Evolutionary conservation across 2,888 invertebrate species (phyloP), one percentile per base, ranked within the genome.

Genomic region (Drosophila anomalipes): DNA sequence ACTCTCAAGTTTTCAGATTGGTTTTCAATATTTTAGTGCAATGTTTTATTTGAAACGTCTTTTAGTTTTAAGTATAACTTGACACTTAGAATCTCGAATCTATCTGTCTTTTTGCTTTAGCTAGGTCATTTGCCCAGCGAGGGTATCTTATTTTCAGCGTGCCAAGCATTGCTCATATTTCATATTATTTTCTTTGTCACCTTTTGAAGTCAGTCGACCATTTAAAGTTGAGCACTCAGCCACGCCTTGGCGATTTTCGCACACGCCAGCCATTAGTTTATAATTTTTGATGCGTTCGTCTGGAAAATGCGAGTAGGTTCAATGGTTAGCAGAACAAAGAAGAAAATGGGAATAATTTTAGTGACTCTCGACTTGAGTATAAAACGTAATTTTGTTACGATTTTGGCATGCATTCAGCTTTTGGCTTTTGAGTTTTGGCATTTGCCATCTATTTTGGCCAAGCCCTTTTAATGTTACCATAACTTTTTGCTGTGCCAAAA

Each of bases 401-500:
- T 58, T 72, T 61, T 59, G 52, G 30, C 37, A 41, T 35, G 28
- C n/a, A 35, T 56, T 56, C 44, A 22, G 6, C 51, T 35, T 51
- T 64, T 49, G 59, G 32, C 71, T 28, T 28, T 60, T 71, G 49
- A 39, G 39, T 56, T 67, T 51, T 59, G 60, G 26, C 32, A 39
- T 30, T 62, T 65, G 58, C n/a, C 58, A 71, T 54, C 58, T 74
- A 58, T 75, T 77, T 70, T 74, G 64, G 57, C 77, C 74, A 77
- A 81, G 81, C 52, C 81, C 74, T 83, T 88, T 81, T 75, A 87
- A 86, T 86, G 82, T 83, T 74, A 82, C 83, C 85, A 89, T 89
- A 85, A 87, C 89, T 87, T 85, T 26, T 89, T 74, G 70, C 63
- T 79, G 61, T 70, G 74, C 53, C 76, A 22, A 82, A 77, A 83